A percentile compares a stretch with the other conserved stretches of the same genome.
Evolutionary conservation across 2,113 vertebrate genomes (phyloP).

Genomic region (Tursiops truncatus): DNA sequence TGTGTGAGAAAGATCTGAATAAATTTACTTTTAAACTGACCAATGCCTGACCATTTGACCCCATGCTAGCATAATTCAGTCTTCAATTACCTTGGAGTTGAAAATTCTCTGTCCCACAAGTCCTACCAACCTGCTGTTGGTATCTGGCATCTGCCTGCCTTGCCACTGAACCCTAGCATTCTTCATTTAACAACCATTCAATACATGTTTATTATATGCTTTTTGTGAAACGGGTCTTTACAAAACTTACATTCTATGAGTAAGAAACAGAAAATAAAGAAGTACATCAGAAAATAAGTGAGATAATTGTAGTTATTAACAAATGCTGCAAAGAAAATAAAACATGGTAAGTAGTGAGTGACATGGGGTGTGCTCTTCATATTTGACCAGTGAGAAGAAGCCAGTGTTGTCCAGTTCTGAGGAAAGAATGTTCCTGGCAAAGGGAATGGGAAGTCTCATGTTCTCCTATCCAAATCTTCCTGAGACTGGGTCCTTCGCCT

Average conservation of each 20-base stretch:
- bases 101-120: background rate
- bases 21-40: background rate
- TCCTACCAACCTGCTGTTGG: background rate
- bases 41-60: background rate
- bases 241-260: background rate
- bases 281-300: background rate
- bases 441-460: background rate
- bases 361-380: fast-evolving
- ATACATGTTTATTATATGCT: background rate
- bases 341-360: background rate
- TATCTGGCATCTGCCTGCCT: background rate
- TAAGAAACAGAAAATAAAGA: constrained; percentile 18
- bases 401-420: background rate
- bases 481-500: background rate
- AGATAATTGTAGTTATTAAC: background rate
- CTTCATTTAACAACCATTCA: background rate
- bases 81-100: background rate
- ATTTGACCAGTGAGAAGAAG: background rate
- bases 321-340: background rate
- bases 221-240: background rate
- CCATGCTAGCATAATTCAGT: background rate
- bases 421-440: background rate
- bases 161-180: background rate
- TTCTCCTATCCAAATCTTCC: background rate
- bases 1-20: background rate